These are phyloP conservation scores for Bovichtus variegatus DNA, from an alignment of 2,797 vertebrate genomes.

Conservation along the genomic window DNA sequence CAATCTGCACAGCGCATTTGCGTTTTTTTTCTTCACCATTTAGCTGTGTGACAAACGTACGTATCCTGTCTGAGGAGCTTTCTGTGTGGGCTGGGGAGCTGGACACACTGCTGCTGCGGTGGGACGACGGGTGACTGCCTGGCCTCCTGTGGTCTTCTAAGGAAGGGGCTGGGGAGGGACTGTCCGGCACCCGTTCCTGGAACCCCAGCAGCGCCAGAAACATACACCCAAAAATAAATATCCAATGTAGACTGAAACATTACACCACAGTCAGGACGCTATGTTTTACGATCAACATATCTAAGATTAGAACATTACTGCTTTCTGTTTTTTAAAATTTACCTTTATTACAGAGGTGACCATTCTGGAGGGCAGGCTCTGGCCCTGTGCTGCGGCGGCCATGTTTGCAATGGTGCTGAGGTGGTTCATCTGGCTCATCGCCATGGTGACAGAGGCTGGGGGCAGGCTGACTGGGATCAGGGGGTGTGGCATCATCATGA, in stretches of 20 bases:
- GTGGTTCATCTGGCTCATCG: constrained; percentile 99
- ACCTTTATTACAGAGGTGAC: constrained; percentile 99
- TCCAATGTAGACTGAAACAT: constrained; percentile 20
- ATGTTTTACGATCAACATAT: no score
- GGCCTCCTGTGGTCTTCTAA: constrained; percentile 97
- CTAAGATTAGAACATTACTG: background rate
- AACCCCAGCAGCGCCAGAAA: constrained; percentile 75
- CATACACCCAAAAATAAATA: constrained; percentile 70
- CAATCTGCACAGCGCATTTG: background rate
- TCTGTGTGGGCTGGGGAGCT: constrained; percentile 98
- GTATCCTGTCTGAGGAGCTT: constrained; percentile 99
- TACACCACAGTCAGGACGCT: background rate
- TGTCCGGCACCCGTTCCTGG: constrained; percentile 97
- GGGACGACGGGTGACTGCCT: constrained; percentile 96
- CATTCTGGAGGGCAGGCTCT: constrained; percentile 95
- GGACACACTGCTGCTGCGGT: constrained; percentile 99
- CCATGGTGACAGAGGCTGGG: constrained; percentile 99
- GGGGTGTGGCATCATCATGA: constrained; percentile 99
- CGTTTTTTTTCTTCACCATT: constrained; percentile 29
- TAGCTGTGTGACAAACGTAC: constrained; percentile 86
- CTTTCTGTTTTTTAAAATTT: constrained; percentile 69
- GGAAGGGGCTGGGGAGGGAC: constrained; percentile 96
- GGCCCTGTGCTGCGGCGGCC: constrained; percentile 98
- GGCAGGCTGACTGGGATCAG: constrained; percentile 99
- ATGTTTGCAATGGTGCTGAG: constrained; percentile 99